A percentile compares a stretch with the other conserved stretches of the same genome.
phyloP scores from a whole-genome alignment of 30 jellyfish, hydroid and myxozoan genomes.

The Aurelia coerulea region DNA sequence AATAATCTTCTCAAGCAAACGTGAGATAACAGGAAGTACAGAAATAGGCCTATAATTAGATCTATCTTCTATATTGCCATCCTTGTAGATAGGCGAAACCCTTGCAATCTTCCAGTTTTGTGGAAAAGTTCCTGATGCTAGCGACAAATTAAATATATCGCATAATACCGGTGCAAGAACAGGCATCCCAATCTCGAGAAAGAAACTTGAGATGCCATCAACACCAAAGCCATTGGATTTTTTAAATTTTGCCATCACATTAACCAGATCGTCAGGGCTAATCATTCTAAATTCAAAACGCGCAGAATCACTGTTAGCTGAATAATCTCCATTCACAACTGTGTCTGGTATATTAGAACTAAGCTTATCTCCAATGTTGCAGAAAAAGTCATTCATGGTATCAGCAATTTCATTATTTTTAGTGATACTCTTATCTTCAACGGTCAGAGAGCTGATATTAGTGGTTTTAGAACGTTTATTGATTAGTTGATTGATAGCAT shows the following conservation, averaged over 20 bases:
- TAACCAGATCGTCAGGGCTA: slow-evolving; percentile 8
- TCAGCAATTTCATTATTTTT: slow-evolving; percentile 16
- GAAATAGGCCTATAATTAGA: slow-evolving; percentile 34
- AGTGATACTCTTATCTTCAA: slow-evolving; percentile 1
- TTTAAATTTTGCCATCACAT: slow-evolving; percentile 24
- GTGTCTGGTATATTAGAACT: slow-evolving; percentile 13
- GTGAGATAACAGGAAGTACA: slow-evolving; percentile 43
- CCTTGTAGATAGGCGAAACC: slow-evolving; percentile 43
- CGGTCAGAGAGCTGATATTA: background rate
- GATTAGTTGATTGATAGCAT: slow-evolving; percentile 29
- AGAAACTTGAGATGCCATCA: slow-evolving; percentile 23
- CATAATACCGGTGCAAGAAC: too few relatives aligned
- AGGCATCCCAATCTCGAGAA: too few relatives aligned
- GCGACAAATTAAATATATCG: background rate
- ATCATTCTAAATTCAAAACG: slow-evolving; percentile 21
- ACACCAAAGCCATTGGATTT: slow-evolving; percentile 24
- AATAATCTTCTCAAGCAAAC: background rate
- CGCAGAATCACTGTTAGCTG: background rate
- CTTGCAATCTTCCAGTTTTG: slow-evolving; percentile 55
- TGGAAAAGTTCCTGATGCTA: slow-evolving; percentile 6
- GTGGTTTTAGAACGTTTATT: slow-evolving; percentile 26
- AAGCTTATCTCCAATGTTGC: slow-evolving; percentile 33
- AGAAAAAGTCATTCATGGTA: slow-evolving; percentile 33
- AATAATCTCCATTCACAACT: slow-evolving; percentile 7
- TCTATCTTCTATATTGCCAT: slow-evolving; percentile 28